Percentiles rank a stretch among this genome's conserved stretches.
phyloP scores from a whole-genome alignment of 2,797 vertebrate species.

The Enoplosus armatus region DNA sequence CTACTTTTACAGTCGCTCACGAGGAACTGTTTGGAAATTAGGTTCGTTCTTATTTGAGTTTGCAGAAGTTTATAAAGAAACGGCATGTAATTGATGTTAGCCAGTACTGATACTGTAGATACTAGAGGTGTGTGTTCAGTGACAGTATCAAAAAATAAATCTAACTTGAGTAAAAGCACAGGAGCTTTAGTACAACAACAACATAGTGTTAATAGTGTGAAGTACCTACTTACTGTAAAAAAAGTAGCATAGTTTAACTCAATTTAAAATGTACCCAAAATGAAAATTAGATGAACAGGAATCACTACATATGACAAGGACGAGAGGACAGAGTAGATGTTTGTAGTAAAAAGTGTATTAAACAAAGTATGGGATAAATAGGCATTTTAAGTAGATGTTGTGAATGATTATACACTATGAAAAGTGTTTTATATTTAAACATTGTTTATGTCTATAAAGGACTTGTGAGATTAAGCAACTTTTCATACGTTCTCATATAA shows the following conservation, averaged over 20 bases:
- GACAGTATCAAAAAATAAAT: constrained; percentile 3
- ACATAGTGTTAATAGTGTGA: too few relatives aligned
- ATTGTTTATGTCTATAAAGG: background rate
- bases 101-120: background rate
- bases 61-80: constrained; percentile 29
- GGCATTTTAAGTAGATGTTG: background rate
- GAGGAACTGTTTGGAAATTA: constrained; percentile 23
- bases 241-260: background rate
- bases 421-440: background rate
- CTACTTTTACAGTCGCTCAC: background rate
- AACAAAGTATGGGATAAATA: background rate
- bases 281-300: background rate
- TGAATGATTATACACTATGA: background rate
- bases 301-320: background rate
- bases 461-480: background rate
- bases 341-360: background rate
- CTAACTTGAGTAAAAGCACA: background rate
- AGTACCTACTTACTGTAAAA: background rate
- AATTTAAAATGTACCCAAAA: background rate
- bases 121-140: background rate
- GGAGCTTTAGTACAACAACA: background rate
- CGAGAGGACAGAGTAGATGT: background rate
- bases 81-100: background rate
- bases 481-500: background rate
- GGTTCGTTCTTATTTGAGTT: constrained; percentile 31